These are phyloP conservation scores for Baronia brevicornis DNA, from an alignment of 2,888 invertebrate genomes.

Conservation along the genomic window DNA sequence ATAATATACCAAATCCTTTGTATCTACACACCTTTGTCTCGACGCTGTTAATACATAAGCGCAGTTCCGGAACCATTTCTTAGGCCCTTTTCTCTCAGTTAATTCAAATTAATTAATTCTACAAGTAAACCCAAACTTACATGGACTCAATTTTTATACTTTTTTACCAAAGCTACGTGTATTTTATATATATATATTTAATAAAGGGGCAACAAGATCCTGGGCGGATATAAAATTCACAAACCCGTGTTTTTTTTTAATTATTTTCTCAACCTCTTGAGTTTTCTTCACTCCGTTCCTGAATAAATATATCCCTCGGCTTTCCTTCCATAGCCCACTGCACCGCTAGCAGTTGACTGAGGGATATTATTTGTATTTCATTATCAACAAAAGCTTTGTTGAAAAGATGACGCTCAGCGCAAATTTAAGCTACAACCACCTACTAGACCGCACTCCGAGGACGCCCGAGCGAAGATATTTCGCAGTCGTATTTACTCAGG, in stretches of 20 bases:
- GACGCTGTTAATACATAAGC: slow-evolving; percentile 53
- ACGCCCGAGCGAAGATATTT: slow-evolving; percentile 66
- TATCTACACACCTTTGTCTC: slow-evolving; percentile 60
- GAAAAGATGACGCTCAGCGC: slow-evolving; percentile 65
- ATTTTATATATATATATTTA: slow-evolving; percentile 15
- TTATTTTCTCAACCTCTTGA: slow-evolving; percentile 18
- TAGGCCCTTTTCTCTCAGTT: slow-evolving; percentile 60
- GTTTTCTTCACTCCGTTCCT: slow-evolving; percentile 22
- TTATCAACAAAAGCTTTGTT: slow-evolving; percentile 68
- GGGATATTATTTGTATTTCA: slow-evolving; percentile 69
- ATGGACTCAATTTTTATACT: slow-evolving; percentile 39
- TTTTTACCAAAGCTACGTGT: slow-evolving; percentile 3
- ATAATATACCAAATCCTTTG: slow-evolving; percentile 53
- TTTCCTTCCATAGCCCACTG: slow-evolving; percentile 47
- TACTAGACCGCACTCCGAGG: slow-evolving; percentile 60
- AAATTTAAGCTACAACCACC: slow-evolving; percentile 58
- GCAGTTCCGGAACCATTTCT: slow-evolving; percentile 59
- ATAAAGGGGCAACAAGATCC: no score
- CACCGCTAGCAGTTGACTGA: slow-evolving; percentile 50
- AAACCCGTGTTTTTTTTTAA: slow-evolving; percentile 11
- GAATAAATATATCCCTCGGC: slow-evolving; percentile 28
- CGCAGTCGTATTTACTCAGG: slow-evolving; percentile 72
- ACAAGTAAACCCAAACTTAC: slow-evolving; percentile 41
- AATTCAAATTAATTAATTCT: slow-evolving; percentile 69
- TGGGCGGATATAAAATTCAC: slow-evolving; percentile 6